These are phyloP conservation scores for Xenotilapia caudafasciata DNA, from an alignment of 2,113 vertebrate species.

Conservation along the genomic window DNA sequence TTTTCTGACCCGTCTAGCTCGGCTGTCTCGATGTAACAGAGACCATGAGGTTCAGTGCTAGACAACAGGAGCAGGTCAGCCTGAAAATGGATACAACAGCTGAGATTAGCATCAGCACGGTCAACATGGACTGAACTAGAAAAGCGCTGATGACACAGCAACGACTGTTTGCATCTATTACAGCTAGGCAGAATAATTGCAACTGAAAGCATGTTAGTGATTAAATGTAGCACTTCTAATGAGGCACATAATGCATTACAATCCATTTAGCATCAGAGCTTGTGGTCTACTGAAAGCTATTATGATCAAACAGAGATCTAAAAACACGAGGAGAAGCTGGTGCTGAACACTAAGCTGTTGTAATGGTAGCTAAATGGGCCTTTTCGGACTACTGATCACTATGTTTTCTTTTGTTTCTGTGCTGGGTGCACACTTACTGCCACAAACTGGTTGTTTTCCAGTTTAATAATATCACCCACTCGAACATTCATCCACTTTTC, in stretches of 20 bases:
- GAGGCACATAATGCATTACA: not conserved
- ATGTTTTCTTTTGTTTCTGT: not conserved
- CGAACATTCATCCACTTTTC: slow-evolving; percentile 95
- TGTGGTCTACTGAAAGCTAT: not conserved
- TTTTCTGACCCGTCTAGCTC: slow-evolving; percentile 88
- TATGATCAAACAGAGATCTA: not conserved
- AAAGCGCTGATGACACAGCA: not conserved
- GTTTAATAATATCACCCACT: slow-evolving; percentile 92
- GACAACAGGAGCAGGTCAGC: slow-evolving; percentile 93
- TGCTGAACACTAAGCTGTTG: not conserved
- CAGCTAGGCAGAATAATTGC: not conserved
- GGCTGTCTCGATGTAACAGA: slow-evolving; percentile 95
- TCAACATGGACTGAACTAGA: not conserved
- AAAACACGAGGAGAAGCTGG: not conserved
- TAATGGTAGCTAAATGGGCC: not conserved
- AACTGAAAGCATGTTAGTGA: not conserved
- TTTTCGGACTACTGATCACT: not conserved
- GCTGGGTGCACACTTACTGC: slow-evolving; percentile 73
- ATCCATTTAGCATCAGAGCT: not conserved
- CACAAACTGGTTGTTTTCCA: slow-evolving; percentile 96
- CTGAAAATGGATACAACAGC: slow-evolving; percentile 62
- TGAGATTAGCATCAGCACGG: not conserved
- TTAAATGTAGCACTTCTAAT: not conserved
- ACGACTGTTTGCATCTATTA: not conserved
- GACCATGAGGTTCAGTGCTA: slow-evolving; percentile 91